Conservation (phyloP, 2,888 invertebrate genomes). For the Panopea generosa region DNA sequence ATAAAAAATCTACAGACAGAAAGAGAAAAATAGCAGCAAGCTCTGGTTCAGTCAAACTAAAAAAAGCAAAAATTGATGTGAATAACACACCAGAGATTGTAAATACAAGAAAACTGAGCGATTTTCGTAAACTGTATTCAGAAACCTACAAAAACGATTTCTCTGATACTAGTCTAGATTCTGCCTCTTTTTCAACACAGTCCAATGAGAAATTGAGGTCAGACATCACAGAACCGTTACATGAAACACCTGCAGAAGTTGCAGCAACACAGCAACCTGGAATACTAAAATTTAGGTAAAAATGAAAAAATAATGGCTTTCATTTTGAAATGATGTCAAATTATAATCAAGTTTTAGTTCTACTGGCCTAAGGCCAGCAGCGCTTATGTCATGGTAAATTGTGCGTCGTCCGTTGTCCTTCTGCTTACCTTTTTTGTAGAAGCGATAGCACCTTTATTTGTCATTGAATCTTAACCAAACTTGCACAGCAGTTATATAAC, state of each 20-base stretch:
- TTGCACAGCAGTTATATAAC: no score
- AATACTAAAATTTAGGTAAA: slow-evolving; percentile 12
- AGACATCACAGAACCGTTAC: background rate
- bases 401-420: no score
- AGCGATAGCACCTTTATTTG: no score
- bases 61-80: slow-evolving; percentile 18
- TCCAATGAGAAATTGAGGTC: background rate
- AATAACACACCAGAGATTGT: slow-evolving; percentile 33
- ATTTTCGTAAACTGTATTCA: slow-evolving; percentile 30
- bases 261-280: slow-evolving; percentile 9
- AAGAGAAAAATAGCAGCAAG: slow-evolving; percentile 4
- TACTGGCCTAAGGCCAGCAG: no score
- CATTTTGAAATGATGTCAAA: no score
- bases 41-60: slow-evolving; percentile 6
- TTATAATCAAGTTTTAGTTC: no score
- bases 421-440: no score
- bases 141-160: slow-evolving; percentile 46
- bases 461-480: no score
- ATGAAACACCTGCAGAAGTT: background rate
- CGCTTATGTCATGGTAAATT: no score
- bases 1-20: slow-evolving; percentile 4
- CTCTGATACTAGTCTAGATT: background rate
- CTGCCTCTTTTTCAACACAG: background rate
- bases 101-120: slow-evolving; percentile 32
- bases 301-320: no score